phyloP scores from a whole-genome alignment of 1,140 invertebrate species.

The Cyclina sinensis region DNA sequence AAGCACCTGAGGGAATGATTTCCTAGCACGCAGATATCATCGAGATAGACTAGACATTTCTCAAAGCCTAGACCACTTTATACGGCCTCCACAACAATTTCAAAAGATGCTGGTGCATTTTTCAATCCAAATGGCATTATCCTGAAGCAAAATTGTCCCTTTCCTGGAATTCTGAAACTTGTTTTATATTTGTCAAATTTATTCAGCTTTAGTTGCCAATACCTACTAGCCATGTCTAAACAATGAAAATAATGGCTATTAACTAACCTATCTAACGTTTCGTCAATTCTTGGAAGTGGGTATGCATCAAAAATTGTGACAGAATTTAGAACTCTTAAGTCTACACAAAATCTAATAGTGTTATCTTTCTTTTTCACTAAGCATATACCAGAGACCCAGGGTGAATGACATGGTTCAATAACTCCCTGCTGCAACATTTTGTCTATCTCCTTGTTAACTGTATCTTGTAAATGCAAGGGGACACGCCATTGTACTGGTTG shows the following conservation, averaged over 20 bases:
- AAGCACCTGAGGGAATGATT: not conserved
- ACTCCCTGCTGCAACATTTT: conserved; percentile 82
- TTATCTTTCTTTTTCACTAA: conserved; percentile 87
- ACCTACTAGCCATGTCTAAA: not conserved
- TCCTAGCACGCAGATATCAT: not conserved
- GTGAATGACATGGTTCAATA: too few relatives aligned
- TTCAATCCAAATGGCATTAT: not conserved
- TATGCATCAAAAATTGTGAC: conserved; percentile 61
- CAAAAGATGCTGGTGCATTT: not conserved
- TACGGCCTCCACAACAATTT: not conserved
- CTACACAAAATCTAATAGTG: too few relatives aligned
- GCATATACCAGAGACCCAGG: too few relatives aligned
- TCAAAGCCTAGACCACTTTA: not conserved
- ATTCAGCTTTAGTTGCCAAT: conserved; percentile 31
- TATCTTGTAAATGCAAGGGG: conserved; percentile 1
- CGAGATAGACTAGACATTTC: not conserved
- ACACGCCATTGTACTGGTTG: conserved; percentile 55
- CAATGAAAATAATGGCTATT: not conserved
- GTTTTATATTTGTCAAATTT: conserved; percentile 7
- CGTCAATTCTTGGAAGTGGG: conserved; percentile 18
- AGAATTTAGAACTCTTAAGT: conserved; percentile 79
- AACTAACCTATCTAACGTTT: not conserved
- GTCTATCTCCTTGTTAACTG: conserved; percentile 46
- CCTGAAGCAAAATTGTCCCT: not conserved
- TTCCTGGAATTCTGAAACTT: not conserved